Base-by-base conservation (phyloP, 2,113 vertebrate genomes). In the Phoenicopterus ruber region DNA sequence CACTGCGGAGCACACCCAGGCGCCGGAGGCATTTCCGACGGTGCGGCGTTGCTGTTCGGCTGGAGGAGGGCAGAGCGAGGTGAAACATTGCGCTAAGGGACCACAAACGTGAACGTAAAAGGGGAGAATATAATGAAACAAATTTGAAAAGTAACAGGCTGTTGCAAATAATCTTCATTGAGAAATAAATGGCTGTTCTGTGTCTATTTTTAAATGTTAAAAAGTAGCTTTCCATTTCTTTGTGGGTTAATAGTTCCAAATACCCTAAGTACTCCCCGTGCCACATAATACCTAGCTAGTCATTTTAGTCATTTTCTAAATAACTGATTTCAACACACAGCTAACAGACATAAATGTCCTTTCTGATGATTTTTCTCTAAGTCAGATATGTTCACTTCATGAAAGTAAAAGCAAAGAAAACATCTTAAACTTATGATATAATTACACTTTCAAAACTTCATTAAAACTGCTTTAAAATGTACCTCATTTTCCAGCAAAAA, bases 21-120 rank as follows among this genome's bases (percentile, higher is more conserved):
- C 1, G 2, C 59, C 15, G 6, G n/a, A 50, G 59, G 25, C 0
- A 0, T 46, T 84, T 38, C 70, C 0, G 0, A 34, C 1, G 1
- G 10, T 0, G 7, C 15, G 26, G 29, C 10, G 3, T 1, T n/a
- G 16, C 26, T 71, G 24, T 8, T 63, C 65, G 40, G 47, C 17
- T 63, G 78, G 6, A 82, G 24, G 14, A 83, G 29, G 22, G 38
- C 32, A 38, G 77, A 73, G 25, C 2, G 4, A 29, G 47, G 38
- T 10, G 52, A 47, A 76, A 62, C 22, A 18, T 13, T 5, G 1
- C 2, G 2, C 2, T 8, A 89, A 52, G 0, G 3, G n/a, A 49
- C 4, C 17, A 63, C 76, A 91, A 76, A 14, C 1, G 2, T 32
- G 47, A 72, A 57, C 70, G 66, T 24, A 57, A 12, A 7, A 31